phyloP scores from a whole-genome alignment of 2,888 invertebrate genomes.

The Agonopterix heracliana region DNA sequence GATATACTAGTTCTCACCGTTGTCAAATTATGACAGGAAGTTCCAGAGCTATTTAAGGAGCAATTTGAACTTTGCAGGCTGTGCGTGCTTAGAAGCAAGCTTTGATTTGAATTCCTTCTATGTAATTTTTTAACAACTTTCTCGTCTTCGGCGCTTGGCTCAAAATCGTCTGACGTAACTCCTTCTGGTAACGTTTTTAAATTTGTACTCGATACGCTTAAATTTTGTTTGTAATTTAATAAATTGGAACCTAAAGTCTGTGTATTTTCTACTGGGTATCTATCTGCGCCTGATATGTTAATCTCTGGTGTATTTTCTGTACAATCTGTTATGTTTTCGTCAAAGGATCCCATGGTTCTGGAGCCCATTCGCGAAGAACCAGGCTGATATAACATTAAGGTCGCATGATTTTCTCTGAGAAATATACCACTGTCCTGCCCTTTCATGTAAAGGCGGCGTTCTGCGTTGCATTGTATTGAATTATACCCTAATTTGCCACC shows the following conservation, averaged over 20 bases:
- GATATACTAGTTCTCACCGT: constrained; percentile 65
- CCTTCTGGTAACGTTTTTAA: constrained; percentile 84
- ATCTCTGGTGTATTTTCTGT: constrained; percentile 53
- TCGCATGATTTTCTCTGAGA: constrained; percentile 65
- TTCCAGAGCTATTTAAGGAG: constrained; percentile 59
- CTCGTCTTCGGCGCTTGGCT: constrained; percentile 59
- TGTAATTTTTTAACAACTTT: constrained; percentile 68
- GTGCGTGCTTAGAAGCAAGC: constrained; percentile 74
- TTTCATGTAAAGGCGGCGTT: constrained; percentile 60
- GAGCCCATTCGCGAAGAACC: constrained; percentile 56
- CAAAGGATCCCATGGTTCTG: constrained; percentile 67
- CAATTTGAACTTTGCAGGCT: constrained; percentile 74
- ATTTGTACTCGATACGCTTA: constrained; percentile 82
- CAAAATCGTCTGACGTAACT: constrained; percentile 80
- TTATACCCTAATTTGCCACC: constrained; percentile 51
- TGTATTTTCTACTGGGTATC: constrained; percentile 36
- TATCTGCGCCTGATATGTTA: constrained; percentile 48
- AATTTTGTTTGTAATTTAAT: constrained; percentile 77
- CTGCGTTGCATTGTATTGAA: constrained; percentile 45
- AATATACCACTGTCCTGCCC: constrained; percentile 71
- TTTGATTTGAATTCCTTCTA: constrained; percentile 78
- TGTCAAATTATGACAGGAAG: constrained; percentile 60
- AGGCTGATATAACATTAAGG: constrained; percentile 69
- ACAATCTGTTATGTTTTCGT: constrained; percentile 62
- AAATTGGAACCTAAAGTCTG: constrained; percentile 72